Evolutionary conservation across 2,888 invertebrate species (phyloP).

Genomic region (Brenthis daphne): DNA sequence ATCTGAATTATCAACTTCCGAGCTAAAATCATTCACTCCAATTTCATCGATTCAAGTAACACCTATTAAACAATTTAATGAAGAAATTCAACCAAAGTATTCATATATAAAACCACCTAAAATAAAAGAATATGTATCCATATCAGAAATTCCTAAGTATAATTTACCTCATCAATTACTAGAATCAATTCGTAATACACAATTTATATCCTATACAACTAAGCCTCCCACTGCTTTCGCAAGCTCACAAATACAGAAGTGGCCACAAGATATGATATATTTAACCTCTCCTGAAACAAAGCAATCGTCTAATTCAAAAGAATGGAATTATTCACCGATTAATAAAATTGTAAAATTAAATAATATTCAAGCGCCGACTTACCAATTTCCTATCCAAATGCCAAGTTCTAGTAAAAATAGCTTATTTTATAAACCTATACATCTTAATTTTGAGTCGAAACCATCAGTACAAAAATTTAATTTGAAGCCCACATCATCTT

Average conservation of each 20-base stretch:
- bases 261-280: neutral
- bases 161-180: neutral
- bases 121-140: neutral
- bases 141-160: too few relatives aligned
- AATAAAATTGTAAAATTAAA: too few relatives aligned
- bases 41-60: neutral
- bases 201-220: neutral
- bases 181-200: neutral
- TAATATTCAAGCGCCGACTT: too few relatives aligned
- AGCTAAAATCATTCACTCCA: neutral
- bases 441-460: too few relatives aligned
- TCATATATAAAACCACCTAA: neutral
- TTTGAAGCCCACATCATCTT: too few relatives aligned
- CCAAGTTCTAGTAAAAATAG: too few relatives aligned
- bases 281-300: neutral
- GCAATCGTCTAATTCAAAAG: too few relatives aligned
- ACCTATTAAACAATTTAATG: neutral
- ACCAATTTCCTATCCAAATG: too few relatives aligned
- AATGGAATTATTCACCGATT: too few relatives aligned
- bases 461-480: too few relatives aligned
- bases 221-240: too few relatives aligned
- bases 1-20: neutral
- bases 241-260: neutral
- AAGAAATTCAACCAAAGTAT: neutral
- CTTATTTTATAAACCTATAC: too few relatives aligned